Evolutionary conservation across 2,113 vertebrate species (phyloP), one percentile per base, ranked within the genome.

Genomic region (Cyanoramphus novaezelandiae): DNA sequence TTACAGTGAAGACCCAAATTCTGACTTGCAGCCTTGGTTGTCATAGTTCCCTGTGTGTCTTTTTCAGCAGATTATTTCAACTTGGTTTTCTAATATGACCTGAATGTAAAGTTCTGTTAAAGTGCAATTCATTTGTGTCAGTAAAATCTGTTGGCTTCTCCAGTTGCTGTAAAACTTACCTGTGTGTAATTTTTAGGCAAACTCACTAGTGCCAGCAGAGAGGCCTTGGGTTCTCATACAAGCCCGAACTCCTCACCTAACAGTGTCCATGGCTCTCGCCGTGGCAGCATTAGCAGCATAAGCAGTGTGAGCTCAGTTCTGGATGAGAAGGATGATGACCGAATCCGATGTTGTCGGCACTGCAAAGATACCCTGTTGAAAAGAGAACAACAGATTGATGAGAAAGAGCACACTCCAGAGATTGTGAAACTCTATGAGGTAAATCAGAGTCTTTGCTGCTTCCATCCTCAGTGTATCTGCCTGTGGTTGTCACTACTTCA

Each of bases 371-470:
- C 98, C 0, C 97, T 99, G 83, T 88, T 99, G 74, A 99, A 98
- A 97, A 98, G 98, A 67, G 99, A 99, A 93, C 98, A 98, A 88
- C 99, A 99, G 97, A 98, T 99, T 63, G 99, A 99, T 14, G 99
- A 99, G 97, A 99, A 97, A 57, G 99, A 99, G 37, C 97, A 97
- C 41, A 96, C 98, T 7, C 99, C 99, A 0, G 98, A 99, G 82
- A 97, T 99, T 11, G 98, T 99, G 91, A 99, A 98, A 95, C 98
- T 99, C 43, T 99, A 99, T 16, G 98, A 99, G 98, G 99, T 99
- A 94, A 94, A 55, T 39, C 33, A n/a, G 6, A 13, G 65, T 50
- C 29, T 70, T 18, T 80, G 37, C 68, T 89, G 33, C 70, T 44
- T 63, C 55, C 17, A 8, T 39, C 24, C 11, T 39, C 7, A 11